These are phyloP conservation scores for Eolophus roseicapilla DNA, from an alignment of 2,113 vertebrate species.

Conservation along the genomic window DNA sequence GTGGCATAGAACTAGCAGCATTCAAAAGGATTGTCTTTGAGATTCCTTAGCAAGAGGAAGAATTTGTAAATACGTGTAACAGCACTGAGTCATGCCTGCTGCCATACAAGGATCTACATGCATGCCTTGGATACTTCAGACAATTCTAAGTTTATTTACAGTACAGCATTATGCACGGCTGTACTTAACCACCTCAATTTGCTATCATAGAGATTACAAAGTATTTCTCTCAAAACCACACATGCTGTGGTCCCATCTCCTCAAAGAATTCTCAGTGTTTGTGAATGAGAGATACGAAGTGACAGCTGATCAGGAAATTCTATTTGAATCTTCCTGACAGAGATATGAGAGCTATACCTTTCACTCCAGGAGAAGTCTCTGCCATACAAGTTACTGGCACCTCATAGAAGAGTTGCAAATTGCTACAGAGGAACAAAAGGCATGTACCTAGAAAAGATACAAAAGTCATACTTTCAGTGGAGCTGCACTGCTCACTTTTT, in stretches of 20 bases:
- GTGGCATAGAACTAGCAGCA: background rate
- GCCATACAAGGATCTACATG: background rate
- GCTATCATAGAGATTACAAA: background rate
- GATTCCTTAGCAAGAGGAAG: background rate
- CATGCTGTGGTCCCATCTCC: background rate
- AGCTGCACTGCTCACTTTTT: background rate
- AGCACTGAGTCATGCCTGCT: background rate
- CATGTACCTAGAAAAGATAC: background rate
- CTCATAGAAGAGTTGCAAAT: background rate
- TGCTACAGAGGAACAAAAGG: background rate
- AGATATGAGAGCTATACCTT: background rate
- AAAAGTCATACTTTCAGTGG: background rate
- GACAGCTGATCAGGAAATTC: background rate
- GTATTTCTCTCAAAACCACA: background rate
- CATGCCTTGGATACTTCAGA: background rate
- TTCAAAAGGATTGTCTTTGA: background rate
- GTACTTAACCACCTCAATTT: background rate
- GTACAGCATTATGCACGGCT: rapidly evolving
- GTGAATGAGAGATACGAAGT: background rate
- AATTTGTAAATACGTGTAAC: rapidly evolving
- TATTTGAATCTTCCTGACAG: background rate
- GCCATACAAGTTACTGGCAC: background rate
- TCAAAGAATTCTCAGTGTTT: background rate
- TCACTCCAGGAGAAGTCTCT: background rate
- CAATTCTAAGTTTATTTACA: background rate